Conservation (phyloP, 2,888 invertebrate genomes). For the Aspidiotus destructor region DNA sequence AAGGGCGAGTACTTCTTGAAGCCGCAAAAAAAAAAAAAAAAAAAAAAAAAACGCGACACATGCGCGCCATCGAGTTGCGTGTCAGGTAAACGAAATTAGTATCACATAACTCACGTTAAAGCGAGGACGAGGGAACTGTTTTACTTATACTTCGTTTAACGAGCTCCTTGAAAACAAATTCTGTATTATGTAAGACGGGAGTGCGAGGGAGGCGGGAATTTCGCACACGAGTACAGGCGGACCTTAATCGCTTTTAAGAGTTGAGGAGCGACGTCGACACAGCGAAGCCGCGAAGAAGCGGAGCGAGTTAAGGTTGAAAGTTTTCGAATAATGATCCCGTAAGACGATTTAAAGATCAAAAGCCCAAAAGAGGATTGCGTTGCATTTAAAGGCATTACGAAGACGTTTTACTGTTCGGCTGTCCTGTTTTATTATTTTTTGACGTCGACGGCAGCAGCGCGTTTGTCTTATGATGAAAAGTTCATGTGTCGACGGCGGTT, state of each 20-base stretch:
- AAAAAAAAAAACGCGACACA: too few relatives aligned
- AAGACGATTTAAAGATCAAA: slow-evolving; percentile 31
- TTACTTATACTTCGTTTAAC: slow-evolving; percentile 23
- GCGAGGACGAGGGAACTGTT: slow-evolving; percentile 11
- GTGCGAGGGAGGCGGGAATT: background rate
- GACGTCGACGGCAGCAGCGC: too few relatives aligned
- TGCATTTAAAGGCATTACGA: slow-evolving; percentile 27
- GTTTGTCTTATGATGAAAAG: too few relatives aligned
- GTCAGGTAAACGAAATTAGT: slow-evolving; percentile 29
- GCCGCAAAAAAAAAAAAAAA: too few relatives aligned
- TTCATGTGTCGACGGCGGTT: too few relatives aligned
- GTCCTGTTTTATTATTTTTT: slow-evolving; percentile 1
- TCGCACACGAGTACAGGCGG: background rate
- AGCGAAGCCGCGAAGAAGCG: slow-evolving; percentile 1
- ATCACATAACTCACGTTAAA: slow-evolving; percentile 24
- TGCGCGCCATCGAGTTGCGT: background rate
- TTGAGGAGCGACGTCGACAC: slow-evolving; percentile 12
- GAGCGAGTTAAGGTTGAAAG: slow-evolving; percentile 23
- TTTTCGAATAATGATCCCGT: slow-evolving; percentile 31
- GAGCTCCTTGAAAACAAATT: slow-evolving; percentile 29
- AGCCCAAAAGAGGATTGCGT: slow-evolving; percentile 29
- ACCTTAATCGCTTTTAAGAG: slow-evolving; percentile 25
- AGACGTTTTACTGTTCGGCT: slow-evolving; percentile 27
- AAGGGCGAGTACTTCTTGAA: background rate
- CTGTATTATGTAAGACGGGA: background rate